phyloP scores from a whole-genome alignment of 2,797 vertebrate species.

The Denticeps clupeoides region DNA sequence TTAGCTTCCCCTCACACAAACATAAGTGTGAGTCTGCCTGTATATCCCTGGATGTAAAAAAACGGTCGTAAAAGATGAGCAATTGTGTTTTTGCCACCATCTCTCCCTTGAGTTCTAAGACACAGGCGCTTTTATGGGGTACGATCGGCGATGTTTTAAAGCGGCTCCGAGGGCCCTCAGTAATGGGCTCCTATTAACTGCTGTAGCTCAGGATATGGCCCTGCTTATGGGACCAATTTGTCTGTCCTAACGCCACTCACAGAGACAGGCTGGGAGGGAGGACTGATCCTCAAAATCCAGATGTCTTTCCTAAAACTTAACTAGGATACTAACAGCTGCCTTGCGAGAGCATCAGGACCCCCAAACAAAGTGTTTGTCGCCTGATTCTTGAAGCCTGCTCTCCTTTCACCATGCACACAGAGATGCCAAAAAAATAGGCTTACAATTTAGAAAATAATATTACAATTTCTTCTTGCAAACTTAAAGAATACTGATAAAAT shows the following conservation, averaged over 20 bases:
- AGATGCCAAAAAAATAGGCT: too few relatives aligned
- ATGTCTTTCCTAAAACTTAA: too few relatives aligned
- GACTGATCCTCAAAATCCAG: too few relatives aligned
- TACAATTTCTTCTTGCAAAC: too few relatives aligned
- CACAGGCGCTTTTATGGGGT: background rate
- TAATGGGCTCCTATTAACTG: conserved; percentile 38
- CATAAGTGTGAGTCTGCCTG: too few relatives aligned
- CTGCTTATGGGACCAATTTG: conserved; percentile 32
- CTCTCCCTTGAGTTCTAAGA: background rate
- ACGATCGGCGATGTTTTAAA: conserved; percentile 22
- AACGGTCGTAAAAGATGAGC: background rate
- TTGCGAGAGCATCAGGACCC: too few relatives aligned
- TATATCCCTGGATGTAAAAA: background rate
- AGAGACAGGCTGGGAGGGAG: background rate
- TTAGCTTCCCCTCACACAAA: background rate
- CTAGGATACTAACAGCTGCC: too few relatives aligned
- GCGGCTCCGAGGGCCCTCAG: conserved; percentile 38
- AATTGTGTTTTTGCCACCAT: background rate
- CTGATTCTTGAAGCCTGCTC: too few relatives aligned
- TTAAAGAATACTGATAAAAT: too few relatives aligned
- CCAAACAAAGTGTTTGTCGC: too few relatives aligned
- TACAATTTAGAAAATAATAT: too few relatives aligned
- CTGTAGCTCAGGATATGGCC: conserved; percentile 41
- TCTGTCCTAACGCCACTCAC: conserved; percentile 13
- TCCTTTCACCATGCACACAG: too few relatives aligned